Percentiles rank a stretch among this genome's conserved stretches.
Conservation (phyloP, 1,140 invertebrate species). For the Drosophila littoralis region DNA sequence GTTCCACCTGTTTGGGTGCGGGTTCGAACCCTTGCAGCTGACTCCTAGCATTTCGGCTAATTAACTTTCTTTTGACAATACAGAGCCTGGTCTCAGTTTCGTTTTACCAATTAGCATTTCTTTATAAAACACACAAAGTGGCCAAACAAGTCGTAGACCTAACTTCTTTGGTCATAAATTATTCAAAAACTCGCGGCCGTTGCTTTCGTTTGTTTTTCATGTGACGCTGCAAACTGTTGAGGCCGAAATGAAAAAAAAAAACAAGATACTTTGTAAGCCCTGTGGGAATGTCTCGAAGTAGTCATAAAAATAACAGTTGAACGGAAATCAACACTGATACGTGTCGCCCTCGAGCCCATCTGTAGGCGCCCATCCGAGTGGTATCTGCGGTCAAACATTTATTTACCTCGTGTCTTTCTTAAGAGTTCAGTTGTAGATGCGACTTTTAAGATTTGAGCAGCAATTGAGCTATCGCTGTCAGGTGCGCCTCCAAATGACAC, state of each 20-base stretch:
- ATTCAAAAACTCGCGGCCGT: slow-evolving; percentile 65
- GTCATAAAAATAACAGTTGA: slow-evolving; percentile 78
- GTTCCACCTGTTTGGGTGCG: slow-evolving; percentile 47
- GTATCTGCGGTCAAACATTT: slow-evolving; percentile 48
- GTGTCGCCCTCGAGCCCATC: slow-evolving; percentile 21
- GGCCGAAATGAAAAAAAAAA: background rate
- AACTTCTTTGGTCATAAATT: slow-evolving; percentile 58
- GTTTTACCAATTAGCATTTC: slow-evolving; percentile 70
- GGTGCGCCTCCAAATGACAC: slow-evolving; percentile 50
- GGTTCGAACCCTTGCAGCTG: slow-evolving; percentile 50
- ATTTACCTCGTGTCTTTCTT: slow-evolving; percentile 11
- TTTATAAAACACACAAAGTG: slow-evolving; percentile 41
- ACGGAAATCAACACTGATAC: slow-evolving; percentile 77
- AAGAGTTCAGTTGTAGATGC: slow-evolving; percentile 14
- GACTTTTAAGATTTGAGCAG: slow-evolving; percentile 4
- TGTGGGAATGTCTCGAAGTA: slow-evolving; percentile 69
- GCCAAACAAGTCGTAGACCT: slow-evolving; percentile 9
- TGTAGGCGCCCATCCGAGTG: slow-evolving; percentile 19
- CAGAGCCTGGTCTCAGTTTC: slow-evolving; percentile 43
- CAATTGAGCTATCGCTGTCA: slow-evolving; percentile 64
- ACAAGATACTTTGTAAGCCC: slow-evolving; percentile 25
- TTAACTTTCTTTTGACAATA: slow-evolving; percentile 73
- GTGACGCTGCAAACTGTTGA: slow-evolving; percentile 64
- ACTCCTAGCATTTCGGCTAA: slow-evolving; percentile 39
- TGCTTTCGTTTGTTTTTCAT: slow-evolving; percentile 69